Evolutionary conservation across 2,113 vertebrate genomes (phyloP), one percentile per base, ranked within the genome.

Genomic region (Crotalus horridus): DNA sequence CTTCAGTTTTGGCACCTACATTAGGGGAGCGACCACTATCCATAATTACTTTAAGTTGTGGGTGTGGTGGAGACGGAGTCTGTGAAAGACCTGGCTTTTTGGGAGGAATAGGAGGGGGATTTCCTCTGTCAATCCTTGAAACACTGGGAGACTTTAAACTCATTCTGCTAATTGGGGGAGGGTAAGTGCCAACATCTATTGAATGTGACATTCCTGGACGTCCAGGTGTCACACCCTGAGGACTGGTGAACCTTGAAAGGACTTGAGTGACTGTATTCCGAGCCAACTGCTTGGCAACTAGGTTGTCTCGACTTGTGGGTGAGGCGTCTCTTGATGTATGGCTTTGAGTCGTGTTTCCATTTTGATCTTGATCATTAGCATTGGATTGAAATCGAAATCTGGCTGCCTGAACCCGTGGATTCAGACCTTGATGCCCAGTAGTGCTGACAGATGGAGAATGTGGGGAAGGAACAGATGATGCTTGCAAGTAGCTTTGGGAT

Each of bases 51-150:
- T 99, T 99, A 96, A 99, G 98, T 91, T 99, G 98, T 69, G 99
- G 99, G 92, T 99, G 99, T 89, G 99, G 99, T 87, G 98, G 98
- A 69, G 99, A 98, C 90, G 99, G 99, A 95, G 99, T 98, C 95
- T 99, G 99, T 59, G 99, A 99, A 90, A 99, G 98, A 97, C 99
- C 99, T 93, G 99, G 99, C 94, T 99, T 99, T 98, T 99, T 99
- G 94, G 99, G 99, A 96, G 99, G 99, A 96, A 99, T 99, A 15
- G 99, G 99, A 85, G 99, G 99, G 94, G 99, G 99, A 95, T 99
- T 99, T 96, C 99, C 99, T 97, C 99, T 97, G 97, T 99, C 99
- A 92, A 99, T 99, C 96, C 99, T 97, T 91, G 98, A 97, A 92
- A 97, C 98, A 1, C 98, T 98, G 1, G 99, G 98, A 87, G 99